Base-by-base conservation (phyloP, 2,113 vertebrate genomes). In the Pipra filicauda region DNA sequence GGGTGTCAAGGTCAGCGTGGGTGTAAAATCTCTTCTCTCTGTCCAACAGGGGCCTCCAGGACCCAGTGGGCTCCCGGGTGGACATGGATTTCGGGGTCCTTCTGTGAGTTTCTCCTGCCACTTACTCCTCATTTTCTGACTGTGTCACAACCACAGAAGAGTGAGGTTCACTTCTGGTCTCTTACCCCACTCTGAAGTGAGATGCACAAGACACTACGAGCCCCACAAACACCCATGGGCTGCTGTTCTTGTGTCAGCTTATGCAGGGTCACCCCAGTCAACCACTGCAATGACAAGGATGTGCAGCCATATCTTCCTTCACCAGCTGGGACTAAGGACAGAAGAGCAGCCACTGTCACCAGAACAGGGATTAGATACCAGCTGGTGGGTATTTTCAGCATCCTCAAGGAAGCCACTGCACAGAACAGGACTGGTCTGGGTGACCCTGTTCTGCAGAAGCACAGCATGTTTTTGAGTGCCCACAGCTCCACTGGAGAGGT, bases 61-160 rank as follows among this genome's bases (percentile, higher is more conserved):
- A 97, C 98, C 98, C 89, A 99, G 99, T 16, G 99, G 99, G 23
- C 94, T 98, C 65, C 98, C 98, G 39, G 99, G 99, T 15, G 99
- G 98, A 88, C 94, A 96, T 0, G 99, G 99, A 93, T 98, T 99
- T 28, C 98, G 98, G 78, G 99, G 99, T 33, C 92, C 99, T 43
- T 91, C 95, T 78, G 99, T 99, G 96, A 99, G 99, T 99, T 94
- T 48, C 27, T 61, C 13, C 67, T 21, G 2, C 37, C 20, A 5
- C 52, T 75, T 28, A 15, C 31, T 48, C 26, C 52, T 76, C 31
- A 4, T 49, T 72, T 80, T 24, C 26, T 43, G 46, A 51, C 5
- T 30, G 4, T 70, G 37, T 44, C 65, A 37, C 35, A 58, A 1
- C 11, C 71, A 33, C 31, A 15, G 80, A 76, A 35, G 48, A 64